Base-by-base conservation (phyloP, 2,797 vertebrate species). In the Coilia nasus region DNA sequence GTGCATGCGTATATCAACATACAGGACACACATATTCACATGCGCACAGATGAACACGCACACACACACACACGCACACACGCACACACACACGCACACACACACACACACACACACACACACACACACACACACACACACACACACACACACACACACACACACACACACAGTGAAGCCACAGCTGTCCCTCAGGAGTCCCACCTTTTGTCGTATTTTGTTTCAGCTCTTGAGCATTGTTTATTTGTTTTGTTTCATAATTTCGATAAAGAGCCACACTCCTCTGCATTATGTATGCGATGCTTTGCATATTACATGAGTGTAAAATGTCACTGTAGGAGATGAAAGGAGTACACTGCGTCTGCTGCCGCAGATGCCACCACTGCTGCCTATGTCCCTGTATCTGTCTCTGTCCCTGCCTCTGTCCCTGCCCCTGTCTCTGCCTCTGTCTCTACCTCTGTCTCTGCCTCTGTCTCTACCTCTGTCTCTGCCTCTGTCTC, bases 281-380 rank as follows among this genome's bases (percentile, higher is more conserved):
- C 25, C 64, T 17, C 64, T 71, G 28, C 64, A 71, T 71, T 71
- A 71, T 71, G 64, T 15, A 71, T 71, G 12, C 0, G 12, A 12
- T 14, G 28, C 64, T 71, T 31, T 71, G 64, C 64, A 71, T 71
- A 71, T 71, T 71, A 71, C 64, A 71, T 35, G 64, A 71, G 64
- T 5, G 64, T 15, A 71, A 71, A 71, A 28, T 71, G 64, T 71
- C 28, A 71, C 14, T 28, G 14, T 17, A 35, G 28, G 64, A 71
- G 64, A 71, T 71, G 64, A 71, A 71, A 71, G 64, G 64, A 54
- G 50, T 71, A n/a, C 64, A 19, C 64, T 28, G 14, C 28, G 28
- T 71, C 64, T 71, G 64, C 23, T 64, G 25, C 23, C 23, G 62
- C 62, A 64, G 62, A 7, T 64, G n/a, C 23, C 60, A n/a, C n/a